Evolutionary conservation across 2,888 invertebrate species (phyloP), one percentile per base, ranked within the genome.

Genomic region (Stegophylla sp.): DNA sequence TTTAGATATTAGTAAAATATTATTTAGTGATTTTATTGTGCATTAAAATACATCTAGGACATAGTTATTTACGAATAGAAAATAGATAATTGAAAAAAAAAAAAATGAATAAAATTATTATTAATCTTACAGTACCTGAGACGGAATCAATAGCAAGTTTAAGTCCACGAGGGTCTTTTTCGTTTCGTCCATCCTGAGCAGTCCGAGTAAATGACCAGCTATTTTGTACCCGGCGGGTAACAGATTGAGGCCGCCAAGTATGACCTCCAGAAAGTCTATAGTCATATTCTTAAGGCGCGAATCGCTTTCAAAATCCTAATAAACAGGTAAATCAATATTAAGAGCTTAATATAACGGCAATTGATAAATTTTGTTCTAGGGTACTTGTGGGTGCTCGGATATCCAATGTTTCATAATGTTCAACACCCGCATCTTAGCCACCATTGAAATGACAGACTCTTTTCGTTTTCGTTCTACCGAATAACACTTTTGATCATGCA

Each of bases 331-430:
- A 64, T 48, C 28, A n/a, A 64, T 13, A 77, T 34, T 56, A 43
- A n/a, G 48, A n/a, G 2, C 48, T 28, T n/a, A n/a, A 12, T 43
- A n/a, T 26, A 23, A 41, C 12, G 17, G 23, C 15, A 13, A 17
- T 28, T 63, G 4, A 20, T 7, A 7, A 34, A 45, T 63, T n/a
- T 76, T 45, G 20, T 10, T 45, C 4, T n/a, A n/a, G n/a, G 28
- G n/a, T 83, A 89, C 89, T 86, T 94, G 94, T 0, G 93, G 91
- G 86, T 96, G 95, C 87, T 96, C 96, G 0, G 94, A 94, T 48
- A 94, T 92, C 96, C 96, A 96, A 86, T 96, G 96, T 83, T 95
- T 90, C 67, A 96, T 88, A 1, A 96, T 95, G 86, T 95, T 95
- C 0, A 96, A 89, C 0, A 96, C 96, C 82, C 96, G 88, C 95